Conservation (phyloP, 1,140 invertebrate species). For the Drosophila tani region DNA sequence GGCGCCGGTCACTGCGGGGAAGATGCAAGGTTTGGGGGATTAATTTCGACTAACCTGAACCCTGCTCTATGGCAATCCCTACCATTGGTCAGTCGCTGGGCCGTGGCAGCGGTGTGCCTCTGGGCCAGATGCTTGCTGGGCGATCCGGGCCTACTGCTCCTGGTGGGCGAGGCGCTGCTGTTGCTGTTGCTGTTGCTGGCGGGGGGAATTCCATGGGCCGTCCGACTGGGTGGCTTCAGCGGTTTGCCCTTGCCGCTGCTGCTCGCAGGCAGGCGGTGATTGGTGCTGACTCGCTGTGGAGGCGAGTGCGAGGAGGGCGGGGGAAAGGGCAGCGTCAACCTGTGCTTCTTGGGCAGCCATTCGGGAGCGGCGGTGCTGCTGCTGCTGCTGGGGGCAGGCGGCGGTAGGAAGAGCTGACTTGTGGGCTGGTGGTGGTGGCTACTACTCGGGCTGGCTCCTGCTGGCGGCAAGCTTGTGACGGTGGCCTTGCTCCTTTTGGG, state of each 20-base stretch:
- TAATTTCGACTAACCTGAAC: neutral
- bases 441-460: neutral
- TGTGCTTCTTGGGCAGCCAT: constrained; percentile 67
- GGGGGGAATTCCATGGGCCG: neutral
- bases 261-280: constrained; percentile 10
- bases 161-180: constrained; percentile 45
- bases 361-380: constrained; percentile 10
- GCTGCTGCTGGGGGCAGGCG: neutral
- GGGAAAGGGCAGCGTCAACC: constrained; percentile 51
- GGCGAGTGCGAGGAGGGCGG: neutral
- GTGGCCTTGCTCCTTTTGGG: constrained; percentile 51
- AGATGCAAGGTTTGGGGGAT: neutral
- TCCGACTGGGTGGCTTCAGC: constrained; percentile 12
- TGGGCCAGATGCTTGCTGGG: constrained; percentile 72
- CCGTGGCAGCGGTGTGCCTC: constrained; percentile 72
- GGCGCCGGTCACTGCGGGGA: constrained; percentile 20
- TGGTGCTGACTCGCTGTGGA: constrained; percentile 11
- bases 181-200: constrained; percentile 13
- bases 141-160: constrained; percentile 47
- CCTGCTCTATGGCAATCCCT: neutral
- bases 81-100: constrained; percentile 61
- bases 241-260: constrained; percentile 41
- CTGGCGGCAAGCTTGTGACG: neutral
- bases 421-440: neutral
- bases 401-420: neutral